These are phyloP conservation scores for Cynaeus angustus DNA, from an alignment of 2,888 invertebrate genomes.

Conservation along the genomic window DNA sequence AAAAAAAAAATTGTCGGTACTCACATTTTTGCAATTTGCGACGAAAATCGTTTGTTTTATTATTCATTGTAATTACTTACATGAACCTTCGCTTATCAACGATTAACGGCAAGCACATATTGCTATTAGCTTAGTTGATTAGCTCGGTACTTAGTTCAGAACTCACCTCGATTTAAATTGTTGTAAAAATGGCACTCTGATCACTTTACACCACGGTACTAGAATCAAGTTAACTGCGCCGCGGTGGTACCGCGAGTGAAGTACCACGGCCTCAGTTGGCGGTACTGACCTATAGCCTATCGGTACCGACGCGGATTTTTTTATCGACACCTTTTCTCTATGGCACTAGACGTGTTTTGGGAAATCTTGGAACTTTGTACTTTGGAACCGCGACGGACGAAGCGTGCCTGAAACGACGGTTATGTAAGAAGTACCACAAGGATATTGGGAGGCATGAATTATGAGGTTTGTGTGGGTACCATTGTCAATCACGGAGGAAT, in stretches of 20 bases:
- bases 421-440: no score
- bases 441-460: no score
- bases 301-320: slow-evolving; percentile 11
- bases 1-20: no score
- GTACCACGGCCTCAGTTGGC: slow-evolving; percentile 18
- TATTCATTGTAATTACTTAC: not conserved
- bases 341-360: not conserved
- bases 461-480: no score
- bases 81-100: slow-evolving; percentile 3
- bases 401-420: not conserved
- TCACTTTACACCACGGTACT: slow-evolving; percentile 12
- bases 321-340: slow-evolving; percentile 10
- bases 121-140: no score
- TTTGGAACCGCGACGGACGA: not conserved
- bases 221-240: slow-evolving; percentile 14
- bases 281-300: slow-evolving; percentile 39
- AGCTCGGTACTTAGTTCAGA: not conserved
- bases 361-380: not conserved
- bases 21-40: not conserved
- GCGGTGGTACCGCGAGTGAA: slow-evolving; percentile 40
- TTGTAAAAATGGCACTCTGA: slow-evolving; percentile 16
- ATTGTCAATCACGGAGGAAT: no score
- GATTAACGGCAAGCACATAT: not conserved
- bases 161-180: slow-evolving; percentile 14
- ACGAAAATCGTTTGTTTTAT: not conserved